phyloP scores from a whole-genome alignment of 1,140 invertebrate genomes.

The Formica exsecta region DNA sequence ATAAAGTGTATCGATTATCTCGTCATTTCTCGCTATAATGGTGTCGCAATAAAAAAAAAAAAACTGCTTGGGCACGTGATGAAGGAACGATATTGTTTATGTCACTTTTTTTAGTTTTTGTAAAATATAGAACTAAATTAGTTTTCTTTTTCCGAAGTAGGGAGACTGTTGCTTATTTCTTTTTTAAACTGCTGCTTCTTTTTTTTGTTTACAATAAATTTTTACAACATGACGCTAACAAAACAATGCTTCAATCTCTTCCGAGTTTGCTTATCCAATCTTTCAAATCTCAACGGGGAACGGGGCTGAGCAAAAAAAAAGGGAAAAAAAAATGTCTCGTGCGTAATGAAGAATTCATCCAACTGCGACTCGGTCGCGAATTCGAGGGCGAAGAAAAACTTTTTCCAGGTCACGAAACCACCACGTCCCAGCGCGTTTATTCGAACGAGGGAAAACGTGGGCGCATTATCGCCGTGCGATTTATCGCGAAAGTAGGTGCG shows the following conservation, averaged over 20 bases:
- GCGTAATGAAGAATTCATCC: conserved; percentile 41
- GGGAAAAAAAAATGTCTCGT: not conserved
- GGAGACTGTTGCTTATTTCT: no score
- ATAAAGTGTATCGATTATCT: conserved; percentile 22
- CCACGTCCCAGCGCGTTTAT: conserved; percentile 12
- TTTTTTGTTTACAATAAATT: not conserved
- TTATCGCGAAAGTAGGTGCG: conserved; percentile 56
- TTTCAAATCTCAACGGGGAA: not conserved
- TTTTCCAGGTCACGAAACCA: conserved; percentile 28
- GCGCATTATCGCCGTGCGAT: conserved; percentile 50
- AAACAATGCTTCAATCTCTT: not conserved
- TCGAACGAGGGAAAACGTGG: conserved; percentile 26
- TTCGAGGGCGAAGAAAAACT: conserved; percentile 15
- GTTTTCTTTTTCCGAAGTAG: no score
- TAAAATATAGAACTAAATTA: no score
- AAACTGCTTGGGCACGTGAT: not conserved
- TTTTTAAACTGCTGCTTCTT: no score
- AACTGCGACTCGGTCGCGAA: conserved; percentile 6
- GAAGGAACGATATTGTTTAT: not conserved
- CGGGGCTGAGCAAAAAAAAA: not conserved
- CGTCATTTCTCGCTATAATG: not conserved
- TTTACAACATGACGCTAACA: not conserved
- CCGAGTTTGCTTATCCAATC: not conserved
- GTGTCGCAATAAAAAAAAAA: not conserved
- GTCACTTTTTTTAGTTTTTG: no score